Percentiles rank a stretch among this genome's conserved stretches.
Evolutionary conservation across 2,888 invertebrate genomes (phyloP).

Genomic region (Troilus luridus): DNA sequence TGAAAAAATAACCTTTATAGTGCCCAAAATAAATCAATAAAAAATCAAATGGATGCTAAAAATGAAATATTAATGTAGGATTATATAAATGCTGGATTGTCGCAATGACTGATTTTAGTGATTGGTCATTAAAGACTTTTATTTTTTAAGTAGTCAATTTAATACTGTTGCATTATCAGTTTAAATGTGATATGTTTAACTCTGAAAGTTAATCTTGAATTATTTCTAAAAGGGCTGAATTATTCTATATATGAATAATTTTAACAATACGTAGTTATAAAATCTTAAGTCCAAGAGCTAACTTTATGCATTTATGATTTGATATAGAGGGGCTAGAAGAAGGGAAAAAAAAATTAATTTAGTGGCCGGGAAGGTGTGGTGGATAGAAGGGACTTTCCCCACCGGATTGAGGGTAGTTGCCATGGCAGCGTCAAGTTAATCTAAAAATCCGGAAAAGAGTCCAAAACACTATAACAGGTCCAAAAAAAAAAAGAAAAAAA

Average conservation of each 20-base stretch:
- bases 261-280: not conserved
- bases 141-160: not conserved
- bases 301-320: not conserved
- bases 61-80: not conserved
- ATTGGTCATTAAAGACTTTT: not conserved
- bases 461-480: too few species aligned
- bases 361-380: not conserved
- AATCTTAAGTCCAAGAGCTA: not conserved
- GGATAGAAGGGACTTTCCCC: too few species aligned
- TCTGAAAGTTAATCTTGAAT: not conserved
- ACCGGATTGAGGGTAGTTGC: too few species aligned
- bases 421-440: too few species aligned
- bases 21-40: constrained; percentile 21
- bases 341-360: not conserved
- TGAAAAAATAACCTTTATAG: constrained; percentile 24
- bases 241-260: not conserved
- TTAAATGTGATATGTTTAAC: not conserved
- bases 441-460: too few species aligned
- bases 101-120: not conserved
- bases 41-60: constrained; percentile 7
- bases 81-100: constrained; percentile 38
- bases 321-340: not conserved
- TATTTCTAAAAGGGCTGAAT: not conserved
- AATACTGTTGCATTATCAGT: not conserved
- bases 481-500: too few species aligned